Conservation (phyloP, 2,113 vertebrate genomes). For the Urocynchramus pylzowi region DNA sequence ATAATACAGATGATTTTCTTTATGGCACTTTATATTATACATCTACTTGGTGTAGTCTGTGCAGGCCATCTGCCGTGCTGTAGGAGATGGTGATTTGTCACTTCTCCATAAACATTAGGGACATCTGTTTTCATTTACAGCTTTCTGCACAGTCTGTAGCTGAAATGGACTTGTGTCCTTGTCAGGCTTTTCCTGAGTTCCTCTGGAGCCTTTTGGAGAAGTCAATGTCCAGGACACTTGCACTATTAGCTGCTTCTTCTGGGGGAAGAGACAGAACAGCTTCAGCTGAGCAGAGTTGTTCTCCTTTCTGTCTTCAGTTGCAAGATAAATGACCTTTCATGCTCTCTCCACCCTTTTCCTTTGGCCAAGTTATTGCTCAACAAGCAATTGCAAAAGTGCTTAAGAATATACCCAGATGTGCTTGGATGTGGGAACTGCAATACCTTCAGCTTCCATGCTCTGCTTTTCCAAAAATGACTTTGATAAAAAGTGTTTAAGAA, state of each 20-base stretch:
- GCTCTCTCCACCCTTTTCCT: accelerated
- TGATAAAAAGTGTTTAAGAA: not conserved
- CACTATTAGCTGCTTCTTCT: not conserved
- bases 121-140: not conserved
- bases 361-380: not conserved
- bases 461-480: not conserved
- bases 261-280: not conserved
- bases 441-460: not conserved
- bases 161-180: not conserved
- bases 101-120: not conserved
- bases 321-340: not conserved
- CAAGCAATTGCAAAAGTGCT: not conserved
- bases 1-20: not conserved
- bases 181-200: not conserved
- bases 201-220: not conserved
- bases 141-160: not conserved
- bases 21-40: not conserved
- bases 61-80: not conserved
- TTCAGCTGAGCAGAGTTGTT: not conserved
- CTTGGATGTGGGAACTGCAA: not conserved
- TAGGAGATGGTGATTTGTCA: not conserved
- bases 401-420: not conserved
- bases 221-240: not conserved
- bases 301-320: not conserved
- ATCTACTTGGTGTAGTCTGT: not conserved